Base-by-base conservation (phyloP, 2,888 invertebrate genomes). In the Eudemis profundana region DNA sequence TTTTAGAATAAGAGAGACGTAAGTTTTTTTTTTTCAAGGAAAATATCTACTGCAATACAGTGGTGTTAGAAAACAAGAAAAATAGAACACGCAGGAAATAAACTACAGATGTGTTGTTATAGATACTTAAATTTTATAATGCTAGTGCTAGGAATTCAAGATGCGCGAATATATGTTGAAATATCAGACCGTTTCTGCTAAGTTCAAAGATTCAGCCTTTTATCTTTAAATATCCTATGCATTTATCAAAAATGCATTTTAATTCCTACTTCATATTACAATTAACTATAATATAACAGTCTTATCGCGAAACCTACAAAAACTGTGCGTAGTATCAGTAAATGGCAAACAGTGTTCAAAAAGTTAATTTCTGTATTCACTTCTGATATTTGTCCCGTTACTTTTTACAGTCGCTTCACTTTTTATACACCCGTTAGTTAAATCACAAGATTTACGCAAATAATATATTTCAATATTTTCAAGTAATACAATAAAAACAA, bases 381-480 rank as follows among this genome's bases (percentile, higher is more conserved):
- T 29, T 29, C 5, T 29, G 29, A 29, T 8, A 29, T 8, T 7
- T 4, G 8, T 2, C 3, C 29, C 3, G 29, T 14, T 49, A 49
- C 27, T 27, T 49, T 23, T 29, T 15, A 49, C 23, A 15, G 27
- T n/a, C 49, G 27, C 27, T 14, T 27, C 14, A 49, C 49, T 49
- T 49, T 49, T 49, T 27, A 23, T 49, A 27, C 49, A 49, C 27
- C 49, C 49, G 49, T 27, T 49, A 49, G 8, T 23, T 23, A 23
- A 5, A 23, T n/a, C n/a, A n/a, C n/a, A 23, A 23, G 3, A 23
- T 23, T 23, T 23, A 23, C 23, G n/a, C n/a, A n/a, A n/a, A n/a
- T n/a, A n/a, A n/a, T n/a, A n/a, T n/a, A n/a, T n/a, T n/a, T n/a
- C n/a, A n/a, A n/a, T n/a, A n/a, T n/a, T n/a, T n/a, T n/a, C n/a